phyloP scores from a whole-genome alignment of 2,797 vertebrate species.

The Scolopax rusticola region DNA sequence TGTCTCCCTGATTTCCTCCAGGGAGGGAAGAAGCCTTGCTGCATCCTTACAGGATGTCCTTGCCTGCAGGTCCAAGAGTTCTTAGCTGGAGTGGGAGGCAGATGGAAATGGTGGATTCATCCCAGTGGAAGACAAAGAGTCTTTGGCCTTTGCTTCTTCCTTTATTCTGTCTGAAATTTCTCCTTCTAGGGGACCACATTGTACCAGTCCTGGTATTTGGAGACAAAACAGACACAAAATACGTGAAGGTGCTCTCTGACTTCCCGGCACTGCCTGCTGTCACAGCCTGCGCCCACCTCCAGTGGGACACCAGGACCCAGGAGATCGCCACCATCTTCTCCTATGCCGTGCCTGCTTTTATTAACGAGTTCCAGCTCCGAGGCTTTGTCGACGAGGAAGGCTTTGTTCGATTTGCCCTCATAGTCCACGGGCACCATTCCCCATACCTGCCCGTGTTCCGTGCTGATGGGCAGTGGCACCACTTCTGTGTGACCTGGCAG shows the following conservation, averaged over 20 bases:
- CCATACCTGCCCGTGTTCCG: slow-evolving; percentile 84
- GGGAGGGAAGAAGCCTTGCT: background rate
- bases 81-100: background rate
- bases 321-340: slow-evolving; percentile 87
- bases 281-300: slow-evolving; percentile 86
- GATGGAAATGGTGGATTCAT: background rate
- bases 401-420: slow-evolving; percentile 83
- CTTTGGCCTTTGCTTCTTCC: background rate
- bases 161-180: background rate
- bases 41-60: background rate
- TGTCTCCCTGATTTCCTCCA: background rate
- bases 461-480: slow-evolving; percentile 87
- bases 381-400: slow-evolving; percentile 79
- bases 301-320: slow-evolving; percentile 82
- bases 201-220: slow-evolving; percentile 82
- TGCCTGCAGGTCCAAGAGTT: background rate
- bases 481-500: slow-evolving; percentile 88
- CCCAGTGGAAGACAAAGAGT: background rate
- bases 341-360: slow-evolving; percentile 83
- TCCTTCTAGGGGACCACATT: slow-evolving; percentile 54
- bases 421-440: slow-evolving; percentile 88
- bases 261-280: slow-evolving; percentile 82
- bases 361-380: slow-evolving; percentile 91
- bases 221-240: slow-evolving; percentile 81
- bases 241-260: slow-evolving; percentile 77